Evolutionary conservation across 2,113 vertebrate species (phyloP).

Genomic region (Melanerpes formicivorus): DNA sequence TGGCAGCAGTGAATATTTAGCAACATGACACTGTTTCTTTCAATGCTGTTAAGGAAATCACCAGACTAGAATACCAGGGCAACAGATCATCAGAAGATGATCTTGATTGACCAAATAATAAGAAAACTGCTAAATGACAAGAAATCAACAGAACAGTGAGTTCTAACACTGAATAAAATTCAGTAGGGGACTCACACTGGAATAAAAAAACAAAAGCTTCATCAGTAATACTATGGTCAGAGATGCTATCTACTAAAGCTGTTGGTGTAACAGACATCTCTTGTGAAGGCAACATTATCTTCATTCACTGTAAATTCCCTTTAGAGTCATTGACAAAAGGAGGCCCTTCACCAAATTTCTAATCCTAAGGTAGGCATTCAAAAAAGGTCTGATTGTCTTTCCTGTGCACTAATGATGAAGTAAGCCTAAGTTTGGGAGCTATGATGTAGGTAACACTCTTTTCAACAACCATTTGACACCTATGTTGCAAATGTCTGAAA

Average conservation of each 20-base stretch:
- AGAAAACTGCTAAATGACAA: neutral
- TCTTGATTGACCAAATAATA: neutral
- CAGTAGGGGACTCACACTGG: neutral
- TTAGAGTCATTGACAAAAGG: neutral
- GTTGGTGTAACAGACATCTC: neutral
- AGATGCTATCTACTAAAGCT: neutral
- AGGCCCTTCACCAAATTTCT: neutral
- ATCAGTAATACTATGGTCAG: neutral
- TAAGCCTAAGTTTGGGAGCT: neutral
- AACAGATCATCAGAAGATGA: neutral
- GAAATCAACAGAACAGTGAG: neutral
- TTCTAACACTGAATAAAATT: neutral
- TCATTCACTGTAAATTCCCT: neutral
- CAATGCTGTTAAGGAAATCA: neutral
- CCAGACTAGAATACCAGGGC: neutral
- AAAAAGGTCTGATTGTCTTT: neutral
- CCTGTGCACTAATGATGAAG: neutral
- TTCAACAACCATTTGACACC: neutral
- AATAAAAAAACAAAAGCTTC: neutral
- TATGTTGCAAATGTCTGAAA: neutral
- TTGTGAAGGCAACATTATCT: neutral
- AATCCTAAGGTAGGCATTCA: neutral
- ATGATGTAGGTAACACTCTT: neutral
- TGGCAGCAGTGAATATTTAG: neutral
- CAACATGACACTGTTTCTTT: neutral